Conservation (phyloP, 1,140 invertebrate species). For the Heliconius hermathena region DNA sequence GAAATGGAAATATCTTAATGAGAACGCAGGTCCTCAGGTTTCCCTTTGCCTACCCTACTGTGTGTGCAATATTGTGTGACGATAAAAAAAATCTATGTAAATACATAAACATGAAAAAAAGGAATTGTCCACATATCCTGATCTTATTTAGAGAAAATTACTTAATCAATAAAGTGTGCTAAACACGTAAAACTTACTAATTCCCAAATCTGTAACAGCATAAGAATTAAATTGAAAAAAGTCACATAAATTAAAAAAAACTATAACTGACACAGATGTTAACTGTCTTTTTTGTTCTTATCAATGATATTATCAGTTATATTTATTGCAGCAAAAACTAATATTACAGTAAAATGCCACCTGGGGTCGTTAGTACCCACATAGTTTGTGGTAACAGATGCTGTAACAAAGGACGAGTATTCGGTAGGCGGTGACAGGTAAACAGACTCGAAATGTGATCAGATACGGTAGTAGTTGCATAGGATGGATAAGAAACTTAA, state of each 20-base stretch:
- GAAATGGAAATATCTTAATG: no score
- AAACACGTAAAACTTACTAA: neutral
- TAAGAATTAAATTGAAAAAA: neutral
- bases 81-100: no score
- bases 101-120: no score
- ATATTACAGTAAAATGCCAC: slow-evolving; percentile 57
- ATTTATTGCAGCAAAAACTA: slow-evolving; percentile 48
- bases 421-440: slow-evolving; percentile 75
- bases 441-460: slow-evolving; percentile 52
- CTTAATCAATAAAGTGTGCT: neutral
- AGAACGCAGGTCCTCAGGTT: no score
- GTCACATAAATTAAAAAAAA: neutral
- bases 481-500: slow-evolving; percentile 41
- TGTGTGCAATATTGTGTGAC: no score
- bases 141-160: neutral
- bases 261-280: slow-evolving; percentile 29
- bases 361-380: slow-evolving; percentile 59
- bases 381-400: slow-evolving; percentile 65
- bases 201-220: neutral
- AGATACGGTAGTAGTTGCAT: slow-evolving; percentile 46
- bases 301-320: slow-evolving; percentile 43
- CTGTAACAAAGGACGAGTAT: slow-evolving; percentile 67
- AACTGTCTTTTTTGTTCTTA: slow-evolving; percentile 41
- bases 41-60: no score
- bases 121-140: no score